These are phyloP conservation scores for Andrena camellia DNA, from an alignment of 2,888 invertebrate species.

Conservation along the genomic window DNA sequence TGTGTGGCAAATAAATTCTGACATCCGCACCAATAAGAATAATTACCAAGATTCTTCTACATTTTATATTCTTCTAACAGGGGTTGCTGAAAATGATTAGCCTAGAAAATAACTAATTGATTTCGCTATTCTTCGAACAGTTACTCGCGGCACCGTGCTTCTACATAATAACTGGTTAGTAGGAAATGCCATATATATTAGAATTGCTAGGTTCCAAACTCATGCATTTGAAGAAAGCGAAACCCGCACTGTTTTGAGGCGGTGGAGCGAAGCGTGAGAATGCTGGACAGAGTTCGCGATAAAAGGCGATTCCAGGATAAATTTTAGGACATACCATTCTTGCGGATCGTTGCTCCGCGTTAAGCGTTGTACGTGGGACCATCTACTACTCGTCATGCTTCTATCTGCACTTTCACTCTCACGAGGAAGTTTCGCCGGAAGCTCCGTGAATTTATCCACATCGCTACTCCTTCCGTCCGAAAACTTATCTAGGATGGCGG, in stretches of 20 bases:
- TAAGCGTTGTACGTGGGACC: constrained; percentile 53
- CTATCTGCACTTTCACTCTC: constrained; percentile 52
- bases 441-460: constrained; percentile 68
- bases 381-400: constrained; percentile 25
- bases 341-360: constrained; percentile 60
- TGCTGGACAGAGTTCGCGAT: constrained; percentile 43
- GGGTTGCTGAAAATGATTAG: too few species aligned
- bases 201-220: too few species aligned
- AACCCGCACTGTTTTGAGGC: constrained; percentile 15
- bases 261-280: constrained; percentile 24
- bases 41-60: too few species aligned
- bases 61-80: too few species aligned
- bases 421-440: constrained; percentile 61
- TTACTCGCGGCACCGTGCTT: too few species aligned
- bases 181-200: too few species aligned
- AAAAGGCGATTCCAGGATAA: constrained; percentile 55
- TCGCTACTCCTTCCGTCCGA: constrained; percentile 64
- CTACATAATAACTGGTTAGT: too few species aligned
- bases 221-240: not conserved
- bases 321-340: constrained; percentile 56
- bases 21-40: too few species aligned
- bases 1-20: too few species aligned
- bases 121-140: too few species aligned
- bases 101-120: too few species aligned
- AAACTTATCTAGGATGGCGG: constrained; percentile 62